Evolutionary conservation across 2,113 vertebrate genomes (phyloP).

Genomic region (Riparia riparia): DNA sequence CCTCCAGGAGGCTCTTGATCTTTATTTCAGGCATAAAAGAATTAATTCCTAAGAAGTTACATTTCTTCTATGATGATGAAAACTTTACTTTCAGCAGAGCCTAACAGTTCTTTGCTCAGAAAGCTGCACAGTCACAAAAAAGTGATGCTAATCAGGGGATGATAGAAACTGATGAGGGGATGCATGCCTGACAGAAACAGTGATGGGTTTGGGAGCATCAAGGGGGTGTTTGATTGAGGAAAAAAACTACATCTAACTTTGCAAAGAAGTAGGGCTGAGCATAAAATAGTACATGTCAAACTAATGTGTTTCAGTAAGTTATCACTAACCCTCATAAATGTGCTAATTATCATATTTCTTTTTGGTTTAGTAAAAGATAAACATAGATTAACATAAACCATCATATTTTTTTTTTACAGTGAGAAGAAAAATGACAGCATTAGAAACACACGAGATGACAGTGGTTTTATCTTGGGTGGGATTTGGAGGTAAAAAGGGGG

Average conservation of each 20-base stretch:
- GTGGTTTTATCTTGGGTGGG: neutral
- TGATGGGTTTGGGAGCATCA: neutral
- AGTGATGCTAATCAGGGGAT: neutral
- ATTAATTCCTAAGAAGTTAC: neutral
- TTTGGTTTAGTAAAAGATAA: neutral
- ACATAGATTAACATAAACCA: neutral
- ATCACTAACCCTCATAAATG: neutral
- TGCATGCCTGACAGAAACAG: neutral
- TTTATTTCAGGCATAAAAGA: neutral
- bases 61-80: neutral
- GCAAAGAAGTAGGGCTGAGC: neutral
- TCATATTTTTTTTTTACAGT: neutral
- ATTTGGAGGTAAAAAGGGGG: neutral
- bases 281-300: neutral
- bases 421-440: neutral
- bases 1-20: neutral
- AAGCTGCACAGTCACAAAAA: neutral
- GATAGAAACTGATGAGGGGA: neutral
- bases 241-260: neutral
- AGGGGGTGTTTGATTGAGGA: neutral
- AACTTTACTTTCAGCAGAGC: neutral
- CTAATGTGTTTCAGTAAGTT: neutral
- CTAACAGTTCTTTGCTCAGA: neutral
- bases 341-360: neutral
- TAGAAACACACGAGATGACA: neutral